Evolutionary conservation across 2,113 vertebrate species (phyloP).

Genomic region (Chinchilla lanigera): DNA sequence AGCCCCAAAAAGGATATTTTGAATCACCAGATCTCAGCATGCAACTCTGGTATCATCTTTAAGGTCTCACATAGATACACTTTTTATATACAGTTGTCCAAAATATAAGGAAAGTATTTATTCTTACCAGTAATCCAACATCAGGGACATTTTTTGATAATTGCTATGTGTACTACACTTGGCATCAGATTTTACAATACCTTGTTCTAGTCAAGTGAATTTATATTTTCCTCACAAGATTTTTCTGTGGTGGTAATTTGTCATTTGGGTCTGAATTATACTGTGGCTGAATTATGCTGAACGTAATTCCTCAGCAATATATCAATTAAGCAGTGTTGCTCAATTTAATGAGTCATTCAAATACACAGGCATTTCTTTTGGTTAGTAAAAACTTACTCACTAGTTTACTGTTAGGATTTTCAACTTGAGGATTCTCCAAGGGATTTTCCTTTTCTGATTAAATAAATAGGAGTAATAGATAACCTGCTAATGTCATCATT

Average conservation of each 20-base stretch:
- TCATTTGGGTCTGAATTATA: slow-evolving; percentile 23
- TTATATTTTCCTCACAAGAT: neutral
- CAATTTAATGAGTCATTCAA: slow-evolving; percentile 12
- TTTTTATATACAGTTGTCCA: neutral
- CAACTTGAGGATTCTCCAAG: neutral
- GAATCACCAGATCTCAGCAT: neutral
- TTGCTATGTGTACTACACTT: neutral
- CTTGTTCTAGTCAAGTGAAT: neutral
- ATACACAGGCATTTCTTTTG: neutral
- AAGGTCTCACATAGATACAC: neutral
- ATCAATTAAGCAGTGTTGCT: neutral
- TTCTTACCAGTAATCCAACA: neutral
- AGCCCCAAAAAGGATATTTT: neutral
- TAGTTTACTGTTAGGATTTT: neutral
- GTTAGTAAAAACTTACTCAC: neutral
- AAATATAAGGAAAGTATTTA: slow-evolving; percentile 18
- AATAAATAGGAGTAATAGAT: neutral
- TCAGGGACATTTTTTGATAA: neutral
- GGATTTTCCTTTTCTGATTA: neutral
- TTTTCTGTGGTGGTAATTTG: slow-evolving; percentile 10
- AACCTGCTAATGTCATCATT: neutral
- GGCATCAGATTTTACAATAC: neutral
- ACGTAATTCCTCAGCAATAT: too few relatives aligned
- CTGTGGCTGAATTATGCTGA: too few relatives aligned
- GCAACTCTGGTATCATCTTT: neutral